Evolutionary conservation across 2,113 vertebrate genomes (phyloP), one percentile per base, ranked within the genome.

Genomic region (Atherinomorus stipes): DNA sequence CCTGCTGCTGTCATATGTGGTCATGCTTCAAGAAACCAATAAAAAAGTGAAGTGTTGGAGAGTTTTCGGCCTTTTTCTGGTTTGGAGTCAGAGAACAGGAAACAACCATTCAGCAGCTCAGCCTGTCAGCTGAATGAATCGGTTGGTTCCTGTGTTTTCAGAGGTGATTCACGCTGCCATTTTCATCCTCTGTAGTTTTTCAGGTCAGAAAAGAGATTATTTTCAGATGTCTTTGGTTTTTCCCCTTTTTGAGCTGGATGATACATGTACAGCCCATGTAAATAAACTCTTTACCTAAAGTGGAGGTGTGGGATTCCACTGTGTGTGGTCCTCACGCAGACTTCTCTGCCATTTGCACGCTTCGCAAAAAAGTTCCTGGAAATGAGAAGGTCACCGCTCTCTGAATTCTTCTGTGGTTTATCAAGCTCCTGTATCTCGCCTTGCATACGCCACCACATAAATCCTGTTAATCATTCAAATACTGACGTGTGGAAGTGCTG

Each of bases 251-350:
- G 31, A 60, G 52, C 49, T 50, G 44, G 12, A 69, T 64, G 54
- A 67, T 78, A 40, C 72, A 63, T 64, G 11, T 38, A 25, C 65
- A 50, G 77, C 81, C 66, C 64, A 5, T 80, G 66, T 83, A 89
- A 89, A 88, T 80, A 86, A 86, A 89, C 56, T 58, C 71, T 76
- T 66, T 13, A 61, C 51, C 65, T 65, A 57, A 84, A 80, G 71
- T 75, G 58, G 70, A 85, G 59, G 56, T 74, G 79, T 81, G 26
- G 77, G 75, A 45, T 76, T 31, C 25, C 23, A 9, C 53, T 65
- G 80, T 88, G 86, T 85, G 89, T 80, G 89, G 88, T 87, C 88
- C 63, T 22, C 52, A 6, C 21, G 58, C 64, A 63, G 63, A 74
- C n/a, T 2, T 71, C 65, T 51, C 34, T 23, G 7, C 44, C 40